Conservation (phyloP, 2,888 invertebrate species). For the Eutolmus rufibarbis region DNA sequence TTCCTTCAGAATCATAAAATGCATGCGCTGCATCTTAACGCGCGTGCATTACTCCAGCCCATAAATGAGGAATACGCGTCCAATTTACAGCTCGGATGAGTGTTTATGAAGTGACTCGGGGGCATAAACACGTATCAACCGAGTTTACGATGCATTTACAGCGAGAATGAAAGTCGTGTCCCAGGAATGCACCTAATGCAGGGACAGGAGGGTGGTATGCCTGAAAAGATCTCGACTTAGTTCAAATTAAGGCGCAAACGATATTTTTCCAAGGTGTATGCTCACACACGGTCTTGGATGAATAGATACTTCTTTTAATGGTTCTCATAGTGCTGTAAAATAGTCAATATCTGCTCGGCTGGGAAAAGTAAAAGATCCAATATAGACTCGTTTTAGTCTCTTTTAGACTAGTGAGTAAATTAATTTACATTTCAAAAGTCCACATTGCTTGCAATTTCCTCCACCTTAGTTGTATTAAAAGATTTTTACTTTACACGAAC, state of each 20-base stretch:
- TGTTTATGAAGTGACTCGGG: slow-evolving; percentile 21
- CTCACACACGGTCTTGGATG: neutral
- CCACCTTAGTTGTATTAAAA: neutral
- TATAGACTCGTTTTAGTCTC: neutral
- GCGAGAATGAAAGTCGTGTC: slow-evolving; percentile 1
- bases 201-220: neutral
- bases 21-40: neutral
- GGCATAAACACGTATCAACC: slow-evolving; percentile 20
- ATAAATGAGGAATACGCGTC: slow-evolving; percentile 25
- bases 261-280: neutral
- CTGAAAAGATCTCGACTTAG: neutral
- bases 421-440: neutral
- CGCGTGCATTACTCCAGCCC: neutral
- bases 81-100: slow-evolving; percentile 25
- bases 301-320: neutral
- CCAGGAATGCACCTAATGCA: neutral
- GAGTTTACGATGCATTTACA: slow-evolving; percentile 29
- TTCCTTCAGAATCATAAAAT: neutral
- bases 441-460: neutral
- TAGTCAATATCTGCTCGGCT: neutral
- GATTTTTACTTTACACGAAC: neutral
- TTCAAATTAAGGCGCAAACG: neutral
- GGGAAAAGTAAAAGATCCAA: neutral
- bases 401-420: neutral
- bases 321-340: neutral